These are phyloP conservation scores for Siphamia tubifer DNA, from an alignment of 2,113 vertebrate species.

Conservation along the genomic window DNA sequence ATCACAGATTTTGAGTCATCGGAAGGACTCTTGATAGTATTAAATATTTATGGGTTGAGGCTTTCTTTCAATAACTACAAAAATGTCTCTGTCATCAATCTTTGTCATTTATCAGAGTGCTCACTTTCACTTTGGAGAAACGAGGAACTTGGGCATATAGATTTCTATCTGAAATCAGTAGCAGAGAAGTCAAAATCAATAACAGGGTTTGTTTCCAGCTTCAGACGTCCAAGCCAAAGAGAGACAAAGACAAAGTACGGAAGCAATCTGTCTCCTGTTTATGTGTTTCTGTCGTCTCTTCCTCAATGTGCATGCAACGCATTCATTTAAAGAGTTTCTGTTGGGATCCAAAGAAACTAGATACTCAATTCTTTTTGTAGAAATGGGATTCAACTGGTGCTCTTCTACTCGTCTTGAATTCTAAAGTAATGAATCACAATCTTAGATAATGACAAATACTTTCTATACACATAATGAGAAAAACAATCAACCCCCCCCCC, in stretches of 20 bases:
- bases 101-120: conserved; percentile 62
- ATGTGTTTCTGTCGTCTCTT: conserved; percentile 16
- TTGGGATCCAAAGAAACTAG: not conserved
- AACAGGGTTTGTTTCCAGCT: conserved; percentile 49
- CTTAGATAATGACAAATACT: too few relatives aligned
- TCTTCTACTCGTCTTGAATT: not conserved
- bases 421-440: too few relatives aligned
- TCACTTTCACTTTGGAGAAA: conserved; percentile 58
- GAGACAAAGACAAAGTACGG: conserved; percentile 21
- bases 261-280: conserved; percentile 40
- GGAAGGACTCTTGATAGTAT: conserved; percentile 43
- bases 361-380: conserved; percentile 5
- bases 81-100: conserved; percentile 64
- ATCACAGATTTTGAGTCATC: conserved; percentile 58
- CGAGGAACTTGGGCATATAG: conserved; percentile 63
- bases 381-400: not conserved
- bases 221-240: conserved; percentile 30
- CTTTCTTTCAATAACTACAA: conserved; percentile 66
- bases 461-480: too few relatives aligned
- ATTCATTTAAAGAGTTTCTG: not conserved
- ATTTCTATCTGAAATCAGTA: conserved; percentile 73
- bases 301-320: conserved; percentile 18
- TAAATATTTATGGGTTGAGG: conserved; percentile 69
- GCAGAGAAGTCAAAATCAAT: conserved; percentile 69
- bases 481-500: too few relatives aligned